Conservation (phyloP, 2,888 invertebrate genomes). For the Dynastes grantii region DNA sequence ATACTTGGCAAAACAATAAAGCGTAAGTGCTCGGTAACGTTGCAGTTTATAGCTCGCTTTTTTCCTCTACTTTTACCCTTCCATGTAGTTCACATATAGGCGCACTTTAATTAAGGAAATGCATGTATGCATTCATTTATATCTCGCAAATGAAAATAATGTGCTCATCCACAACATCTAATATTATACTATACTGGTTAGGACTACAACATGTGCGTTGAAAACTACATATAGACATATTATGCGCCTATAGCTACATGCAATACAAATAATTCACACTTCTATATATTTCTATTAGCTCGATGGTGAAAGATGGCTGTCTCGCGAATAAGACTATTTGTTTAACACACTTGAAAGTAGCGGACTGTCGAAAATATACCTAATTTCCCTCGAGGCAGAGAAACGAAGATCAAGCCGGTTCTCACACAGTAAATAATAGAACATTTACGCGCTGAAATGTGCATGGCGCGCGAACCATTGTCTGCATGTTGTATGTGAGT, state of each 20-base stretch:
- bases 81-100: too few relatives aligned
- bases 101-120: conserved; percentile 1
- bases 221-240: too few relatives aligned
- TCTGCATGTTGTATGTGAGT: background rate
- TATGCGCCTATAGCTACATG: background rate
- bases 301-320: background rate
- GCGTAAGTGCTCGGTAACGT: too few relatives aligned
- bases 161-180: background rate
- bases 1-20: too few relatives aligned
- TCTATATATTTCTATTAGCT: conserved; percentile 26
- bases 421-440: conserved; percentile 34
- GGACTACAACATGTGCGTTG: background rate
- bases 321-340: conserved; percentile 28
- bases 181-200: background rate
- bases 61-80: too few relatives aligned
- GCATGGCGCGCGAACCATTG: background rate
- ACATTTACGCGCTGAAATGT: background rate
- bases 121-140: background rate
- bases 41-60: too few relatives aligned
- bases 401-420: background rate
- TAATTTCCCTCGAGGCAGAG: conserved; percentile 38
- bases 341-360: conserved; percentile 28
- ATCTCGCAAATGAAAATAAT: conserved; percentile 5
- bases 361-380: conserved; percentile 15
- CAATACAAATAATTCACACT: conserved; percentile 20